These are phyloP conservation scores for Arbacia lixula DNA, from an alignment of 53 echinoderm and acorn worm genomes.

Conservation along the genomic window DNA sequence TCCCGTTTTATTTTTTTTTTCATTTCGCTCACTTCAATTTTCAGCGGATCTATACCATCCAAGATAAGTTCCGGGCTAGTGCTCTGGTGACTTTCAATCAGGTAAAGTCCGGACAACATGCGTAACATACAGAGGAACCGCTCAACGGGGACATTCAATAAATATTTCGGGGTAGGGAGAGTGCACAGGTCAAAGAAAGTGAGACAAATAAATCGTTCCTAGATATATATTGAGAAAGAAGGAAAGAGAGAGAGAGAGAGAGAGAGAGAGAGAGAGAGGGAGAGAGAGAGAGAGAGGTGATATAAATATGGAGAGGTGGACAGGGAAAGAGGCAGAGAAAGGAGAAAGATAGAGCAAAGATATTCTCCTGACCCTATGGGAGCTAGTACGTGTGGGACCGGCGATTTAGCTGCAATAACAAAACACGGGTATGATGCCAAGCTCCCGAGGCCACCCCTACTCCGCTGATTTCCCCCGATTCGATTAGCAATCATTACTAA, in stretches of 20 bases:
- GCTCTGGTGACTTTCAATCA: slow-evolving; percentile 34
- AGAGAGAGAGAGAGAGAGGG: neutral
- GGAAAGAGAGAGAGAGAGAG: slow-evolving; percentile 2
- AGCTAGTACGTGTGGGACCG: slow-evolving; percentile 26
- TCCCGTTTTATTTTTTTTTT: no score
- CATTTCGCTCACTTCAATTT: no score
- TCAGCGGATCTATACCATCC: no score
- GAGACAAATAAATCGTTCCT: no score
- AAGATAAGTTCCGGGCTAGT: slow-evolving; percentile 6
- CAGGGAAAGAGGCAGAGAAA: slow-evolving; percentile 2
- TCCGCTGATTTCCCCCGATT: slow-evolving; percentile 51
- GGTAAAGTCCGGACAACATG: neutral
- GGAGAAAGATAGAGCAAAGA: neutral
- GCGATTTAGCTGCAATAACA: slow-evolving; percentile 51
- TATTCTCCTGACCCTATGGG: slow-evolving; percentile 26
- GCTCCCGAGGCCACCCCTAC: neutral
- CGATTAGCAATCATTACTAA: slow-evolving; percentile 54
- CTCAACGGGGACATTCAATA: slow-evolving; percentile 23
- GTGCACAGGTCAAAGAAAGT: no score
- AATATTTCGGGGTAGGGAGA: slow-evolving; percentile 35
- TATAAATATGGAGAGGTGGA: neutral
- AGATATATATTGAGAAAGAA: neutral
- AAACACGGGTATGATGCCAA: slow-evolving; percentile 4
- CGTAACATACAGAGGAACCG: no score
- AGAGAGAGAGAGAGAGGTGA: neutral